A percentile compares a stretch with the other conserved stretches of the same genome.
Conservation (phyloP, 1,140 invertebrate species). For the Polyergus mexicanus region DNA sequence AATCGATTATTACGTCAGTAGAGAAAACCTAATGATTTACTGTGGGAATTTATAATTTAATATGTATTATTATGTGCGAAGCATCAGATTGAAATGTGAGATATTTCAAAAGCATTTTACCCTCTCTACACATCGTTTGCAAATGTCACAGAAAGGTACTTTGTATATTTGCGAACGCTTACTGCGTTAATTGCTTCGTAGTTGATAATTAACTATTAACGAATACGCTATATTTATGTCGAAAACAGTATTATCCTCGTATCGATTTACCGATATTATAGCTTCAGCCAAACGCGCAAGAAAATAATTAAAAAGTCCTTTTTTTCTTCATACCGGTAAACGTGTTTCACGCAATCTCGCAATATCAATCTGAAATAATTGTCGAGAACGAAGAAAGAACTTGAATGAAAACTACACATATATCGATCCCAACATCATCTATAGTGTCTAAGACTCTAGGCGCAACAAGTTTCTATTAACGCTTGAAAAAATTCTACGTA, state of each 20-base stretch:
- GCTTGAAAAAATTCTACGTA: constrained; percentile 43
- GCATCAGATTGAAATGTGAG: constrained; percentile 12
- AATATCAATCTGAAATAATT: constrained; percentile 47
- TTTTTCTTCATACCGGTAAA: neutral
- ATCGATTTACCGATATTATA: constrained; percentile 23
- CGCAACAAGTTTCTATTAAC: constrained; percentile 60
- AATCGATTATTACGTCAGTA: neutral
- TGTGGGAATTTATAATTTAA: constrained; percentile 4
- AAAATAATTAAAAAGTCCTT: constrained; percentile 22
- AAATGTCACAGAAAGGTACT: constrained; percentile 26
- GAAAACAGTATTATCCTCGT: neutral
- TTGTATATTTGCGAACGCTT: constrained; percentile 25
- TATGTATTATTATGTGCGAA: neutral
- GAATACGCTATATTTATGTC: neutral
- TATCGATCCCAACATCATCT: constrained; percentile 27
- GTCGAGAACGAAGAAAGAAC: constrained; percentile 16
- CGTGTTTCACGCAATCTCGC: neutral
- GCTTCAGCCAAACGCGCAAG: neutral
- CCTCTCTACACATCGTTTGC: neutral
- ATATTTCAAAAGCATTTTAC: constrained; percentile 28
- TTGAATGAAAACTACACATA: constrained; percentile 32
- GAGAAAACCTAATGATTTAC: constrained; percentile 2
- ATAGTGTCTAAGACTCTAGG: constrained; percentile 45
- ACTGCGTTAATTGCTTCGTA: constrained; percentile 45
- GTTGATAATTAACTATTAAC: constrained; percentile 57